A percentile compares a stretch with the other conserved stretches of the same genome.
phyloP scores from a whole-genome alignment of 2,113 vertebrate genomes.

The Campylomormyrus tamandua region DNA sequence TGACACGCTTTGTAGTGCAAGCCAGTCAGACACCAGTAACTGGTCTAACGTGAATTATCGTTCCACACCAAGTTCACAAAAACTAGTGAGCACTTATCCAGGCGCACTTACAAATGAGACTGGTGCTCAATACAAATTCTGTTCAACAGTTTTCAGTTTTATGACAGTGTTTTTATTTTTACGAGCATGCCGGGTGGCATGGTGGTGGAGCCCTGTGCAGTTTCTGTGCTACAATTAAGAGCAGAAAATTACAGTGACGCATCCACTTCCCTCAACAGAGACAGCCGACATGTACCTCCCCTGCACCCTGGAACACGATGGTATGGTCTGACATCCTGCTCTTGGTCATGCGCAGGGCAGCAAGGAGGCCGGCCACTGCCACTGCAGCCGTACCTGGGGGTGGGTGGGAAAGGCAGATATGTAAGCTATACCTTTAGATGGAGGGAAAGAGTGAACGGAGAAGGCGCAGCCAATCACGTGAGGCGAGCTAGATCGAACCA shows the following conservation, averaged over 20 bases:
- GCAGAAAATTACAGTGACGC: not conserved
- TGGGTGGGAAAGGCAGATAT: not conserved
- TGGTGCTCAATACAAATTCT: constrained; percentile 11
- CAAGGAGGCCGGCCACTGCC: constrained; percentile 87
- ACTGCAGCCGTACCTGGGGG: constrained; percentile 85
- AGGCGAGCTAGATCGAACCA: not conserved
- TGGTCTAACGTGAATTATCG: not conserved
- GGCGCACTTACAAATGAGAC: constrained; percentile 5
- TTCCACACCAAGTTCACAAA: not conserved
- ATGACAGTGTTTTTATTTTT: constrained; percentile 14
- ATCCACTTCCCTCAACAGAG: not conserved
- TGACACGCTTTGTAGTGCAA: not conserved
- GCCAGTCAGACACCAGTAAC: not conserved
- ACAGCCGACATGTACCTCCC: constrained; percentile 66
- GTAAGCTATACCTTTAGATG: not conserved
- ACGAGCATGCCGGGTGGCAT: not conserved
- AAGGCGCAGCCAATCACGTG: not conserved
- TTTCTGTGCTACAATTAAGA: constrained; percentile 3
- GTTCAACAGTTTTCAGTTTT: not conserved
- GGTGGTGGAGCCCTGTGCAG: not conserved
- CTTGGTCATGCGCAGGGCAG: constrained; percentile 82
- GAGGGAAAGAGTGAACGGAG: not conserved
- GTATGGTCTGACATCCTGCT: constrained; percentile 85
- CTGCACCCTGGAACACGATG: constrained; percentile 90
- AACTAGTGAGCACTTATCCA: not conserved